Evolutionary conservation across 2,113 vertebrate genomes (phyloP).

Genomic region (Centropristis striata): DNA sequence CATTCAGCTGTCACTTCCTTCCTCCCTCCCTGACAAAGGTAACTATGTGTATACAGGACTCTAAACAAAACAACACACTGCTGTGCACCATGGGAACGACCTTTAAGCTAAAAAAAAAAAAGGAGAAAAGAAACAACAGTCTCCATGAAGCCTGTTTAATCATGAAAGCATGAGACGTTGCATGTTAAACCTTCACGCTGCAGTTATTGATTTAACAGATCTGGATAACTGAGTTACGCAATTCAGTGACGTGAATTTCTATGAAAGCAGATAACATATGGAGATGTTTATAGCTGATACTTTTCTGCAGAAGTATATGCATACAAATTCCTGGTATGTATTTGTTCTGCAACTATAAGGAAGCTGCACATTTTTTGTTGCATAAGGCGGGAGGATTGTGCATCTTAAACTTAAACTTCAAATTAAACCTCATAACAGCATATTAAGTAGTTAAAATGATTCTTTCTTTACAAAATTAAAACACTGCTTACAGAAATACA

Average conservation of each 20-base stretch:
- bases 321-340: background rate
- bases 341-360: background rate
- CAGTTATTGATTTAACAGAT: slow-evolving; percentile 9
- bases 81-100: slow-evolving; percentile 36
- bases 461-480: too few relatives aligned
- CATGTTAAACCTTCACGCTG: background rate
- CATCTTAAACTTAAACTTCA: too few relatives aligned
- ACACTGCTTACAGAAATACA: too few relatives aligned
- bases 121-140: background rate
- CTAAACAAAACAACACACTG: slow-evolving; percentile 62
- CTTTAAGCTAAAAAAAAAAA: background rate
- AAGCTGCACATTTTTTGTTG: background rate
- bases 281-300: slow-evolving; percentile 34
- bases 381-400: background rate
- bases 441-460: too few relatives aligned
- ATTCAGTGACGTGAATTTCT: background rate
- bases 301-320: slow-evolving; percentile 19
- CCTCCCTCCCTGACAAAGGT: slow-evolving; percentile 65
- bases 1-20: slow-evolving; percentile 75
- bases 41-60: slow-evolving; percentile 47
- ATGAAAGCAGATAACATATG: slow-evolving; percentile 32
- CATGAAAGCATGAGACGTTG: background rate
- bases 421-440: too few relatives aligned
- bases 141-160: background rate
- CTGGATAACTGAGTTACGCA: slow-evolving; percentile 1